phyloP scores from a whole-genome alignment of 2,888 invertebrate species.

The Noctua fimbriata region DNA sequence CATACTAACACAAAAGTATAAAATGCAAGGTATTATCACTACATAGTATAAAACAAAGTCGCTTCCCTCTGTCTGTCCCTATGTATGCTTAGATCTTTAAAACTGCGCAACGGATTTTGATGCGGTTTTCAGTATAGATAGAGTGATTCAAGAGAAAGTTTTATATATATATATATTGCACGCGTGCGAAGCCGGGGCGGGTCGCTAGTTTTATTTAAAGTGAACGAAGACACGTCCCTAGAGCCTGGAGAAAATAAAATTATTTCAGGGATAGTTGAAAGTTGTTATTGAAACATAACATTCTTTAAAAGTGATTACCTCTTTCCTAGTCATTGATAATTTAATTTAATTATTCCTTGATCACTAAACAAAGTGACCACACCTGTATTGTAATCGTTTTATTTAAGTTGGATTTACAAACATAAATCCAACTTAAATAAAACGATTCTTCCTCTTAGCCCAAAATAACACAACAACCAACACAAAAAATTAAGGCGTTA shows the following conservation, averaged over 20 bases:
- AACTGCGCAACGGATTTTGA: too few relatives aligned
- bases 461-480: neutral
- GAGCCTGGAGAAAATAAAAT: neutral
- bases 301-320: neutral
- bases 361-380: neutral
- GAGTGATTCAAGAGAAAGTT: too few relatives aligned
- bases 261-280: neutral
- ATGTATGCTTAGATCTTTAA: too few relatives aligned
- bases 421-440: neutral
- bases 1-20: neutral
- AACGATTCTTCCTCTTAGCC: neutral
- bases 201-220: too few relatives aligned
- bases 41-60: too few relatives aligned
- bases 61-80: too few relatives aligned
- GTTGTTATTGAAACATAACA: neutral
- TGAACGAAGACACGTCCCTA: neutral
- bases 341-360: neutral
- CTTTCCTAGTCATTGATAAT: neutral
- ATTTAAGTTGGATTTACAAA: too few relatives aligned
- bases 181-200: too few relatives aligned
- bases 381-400: too few relatives aligned
- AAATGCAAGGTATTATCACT: neutral
- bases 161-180: too few relatives aligned
- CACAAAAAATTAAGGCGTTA: neutral
- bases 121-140: too few relatives aligned